Evolutionary conservation across 2,797 vertebrate genomes (phyloP).

Genomic region (Molothrus ater): DNA sequence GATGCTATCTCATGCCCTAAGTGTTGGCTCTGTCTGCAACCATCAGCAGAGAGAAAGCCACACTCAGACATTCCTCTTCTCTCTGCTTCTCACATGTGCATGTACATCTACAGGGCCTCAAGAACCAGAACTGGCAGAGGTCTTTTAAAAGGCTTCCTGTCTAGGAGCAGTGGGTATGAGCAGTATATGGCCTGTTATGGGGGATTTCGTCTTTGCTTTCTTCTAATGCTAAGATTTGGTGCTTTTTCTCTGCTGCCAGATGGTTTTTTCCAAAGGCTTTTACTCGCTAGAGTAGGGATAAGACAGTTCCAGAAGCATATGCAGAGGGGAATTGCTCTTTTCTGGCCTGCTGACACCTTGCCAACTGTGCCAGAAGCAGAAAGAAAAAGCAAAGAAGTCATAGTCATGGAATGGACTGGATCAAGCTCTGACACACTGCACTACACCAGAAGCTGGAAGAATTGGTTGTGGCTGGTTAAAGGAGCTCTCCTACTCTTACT

Average conservation of each 20-base stretch:
- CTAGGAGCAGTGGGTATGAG: conserved; percentile 17
- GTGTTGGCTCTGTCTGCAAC: background rate
- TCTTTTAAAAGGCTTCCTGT: conserved; percentile 42
- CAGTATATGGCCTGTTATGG: conserved; percentile 15
- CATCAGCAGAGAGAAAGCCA: background rate
- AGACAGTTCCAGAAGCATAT: background rate
- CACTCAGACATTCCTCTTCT: background rate
- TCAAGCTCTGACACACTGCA: background rate
- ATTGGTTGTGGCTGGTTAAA: background rate
- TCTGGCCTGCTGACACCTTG: background rate
- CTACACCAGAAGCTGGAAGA: background rate
- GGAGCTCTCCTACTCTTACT: background rate
- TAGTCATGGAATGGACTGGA: background rate
- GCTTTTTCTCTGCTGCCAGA: background rate
- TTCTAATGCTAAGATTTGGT: conserved; percentile 35
- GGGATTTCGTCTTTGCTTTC: conserved; percentile 41
- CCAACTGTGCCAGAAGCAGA: conserved; percentile 3
- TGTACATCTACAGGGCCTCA: background rate
- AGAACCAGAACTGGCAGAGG: background rate
- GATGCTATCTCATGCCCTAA: conserved; percentile 19
- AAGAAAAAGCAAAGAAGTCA: conserved; percentile 4
- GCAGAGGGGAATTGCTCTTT: background rate
- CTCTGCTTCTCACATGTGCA: background rate
- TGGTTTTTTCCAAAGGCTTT: conserved; percentile 53
- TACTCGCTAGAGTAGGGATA: background rate